Evolutionary conservation across 1,140 invertebrate species (phyloP).

Genomic region (Sycobia sp.): DNA sequence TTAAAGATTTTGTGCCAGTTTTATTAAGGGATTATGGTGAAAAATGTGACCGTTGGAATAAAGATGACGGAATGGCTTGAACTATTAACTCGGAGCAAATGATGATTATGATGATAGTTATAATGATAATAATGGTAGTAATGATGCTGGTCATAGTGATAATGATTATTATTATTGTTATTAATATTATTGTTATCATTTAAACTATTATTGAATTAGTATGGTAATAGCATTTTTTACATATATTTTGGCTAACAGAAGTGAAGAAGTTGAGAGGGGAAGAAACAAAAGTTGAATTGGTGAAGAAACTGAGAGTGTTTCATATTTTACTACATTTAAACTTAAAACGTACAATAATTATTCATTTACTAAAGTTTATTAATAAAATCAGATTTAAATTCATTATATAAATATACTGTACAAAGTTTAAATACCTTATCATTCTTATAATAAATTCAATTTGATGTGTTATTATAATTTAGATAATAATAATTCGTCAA

Average conservation of each 20-base stretch:
- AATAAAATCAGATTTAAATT: neutral
- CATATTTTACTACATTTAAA: neutral
- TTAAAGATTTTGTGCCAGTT: conserved; percentile 25
- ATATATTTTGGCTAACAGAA: conserved; percentile 50
- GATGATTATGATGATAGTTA: conserved; percentile 31
- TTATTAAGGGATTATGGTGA: conserved; percentile 44
- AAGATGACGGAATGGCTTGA: conserved; percentile 47
- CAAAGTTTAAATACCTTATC: conserved; percentile 36
- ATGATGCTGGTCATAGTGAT: neutral
- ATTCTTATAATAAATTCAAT: conserved; percentile 33
- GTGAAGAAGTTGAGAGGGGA: no score
- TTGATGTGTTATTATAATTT: no score
- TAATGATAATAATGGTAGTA: neutral
- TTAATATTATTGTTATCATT: conserved; percentile 18
- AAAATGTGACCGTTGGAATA: conserved; percentile 43
- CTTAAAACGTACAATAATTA: neutral
- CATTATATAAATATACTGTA: neutral
- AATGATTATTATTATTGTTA: conserved; percentile 27
- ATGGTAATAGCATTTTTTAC: conserved; percentile 60
- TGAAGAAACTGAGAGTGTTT: conserved; percentile 53
- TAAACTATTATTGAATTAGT: conserved; percentile 53
- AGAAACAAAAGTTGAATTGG: no score
- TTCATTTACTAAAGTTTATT: neutral
- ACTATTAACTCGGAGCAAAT: conserved; percentile 58
- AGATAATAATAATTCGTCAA: no score